These are phyloP conservation scores for Gambusia yucatana DNA, from an alignment of 2,797 vertebrate species.

Conservation along the genomic window DNA sequence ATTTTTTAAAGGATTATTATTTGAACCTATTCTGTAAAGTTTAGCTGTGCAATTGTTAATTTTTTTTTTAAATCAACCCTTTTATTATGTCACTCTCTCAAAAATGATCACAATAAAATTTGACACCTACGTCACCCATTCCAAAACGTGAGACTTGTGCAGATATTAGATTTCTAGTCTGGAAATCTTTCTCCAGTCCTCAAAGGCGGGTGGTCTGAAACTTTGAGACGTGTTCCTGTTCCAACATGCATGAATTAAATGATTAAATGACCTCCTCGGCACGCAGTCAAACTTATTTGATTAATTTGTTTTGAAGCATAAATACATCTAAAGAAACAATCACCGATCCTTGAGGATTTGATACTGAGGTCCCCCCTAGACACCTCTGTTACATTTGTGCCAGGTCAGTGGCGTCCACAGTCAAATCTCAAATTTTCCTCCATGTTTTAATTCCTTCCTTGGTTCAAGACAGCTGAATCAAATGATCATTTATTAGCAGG, in stretches of 20 bases:
- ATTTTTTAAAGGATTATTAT: background rate
- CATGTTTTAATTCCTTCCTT: background rate
- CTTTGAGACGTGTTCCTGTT: background rate
- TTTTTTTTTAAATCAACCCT: background rate
- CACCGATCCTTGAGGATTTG: background rate
- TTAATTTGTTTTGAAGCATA: background rate
- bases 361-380: background rate
- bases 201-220: too few relatives aligned
- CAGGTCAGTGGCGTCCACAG: background rate
- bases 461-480: background rate
- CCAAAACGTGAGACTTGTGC: background rate
- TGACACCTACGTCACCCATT: background rate
- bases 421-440: background rate
- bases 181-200: background rate
- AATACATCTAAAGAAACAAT: background rate
- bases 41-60: background rate
- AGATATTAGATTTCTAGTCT: background rate
- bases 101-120: background rate
- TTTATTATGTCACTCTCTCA: background rate
- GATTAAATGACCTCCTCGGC: background rate
- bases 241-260: background rate
- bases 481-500: background rate
- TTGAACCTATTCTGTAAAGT: background rate
- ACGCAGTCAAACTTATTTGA: background rate
- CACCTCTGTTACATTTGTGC: background rate